Percentiles rank a stretch among this genome's conserved stretches.
phyloP scores from a whole-genome alignment of 2,113 vertebrate genomes.

The Ginglymostoma cirratum region DNA sequence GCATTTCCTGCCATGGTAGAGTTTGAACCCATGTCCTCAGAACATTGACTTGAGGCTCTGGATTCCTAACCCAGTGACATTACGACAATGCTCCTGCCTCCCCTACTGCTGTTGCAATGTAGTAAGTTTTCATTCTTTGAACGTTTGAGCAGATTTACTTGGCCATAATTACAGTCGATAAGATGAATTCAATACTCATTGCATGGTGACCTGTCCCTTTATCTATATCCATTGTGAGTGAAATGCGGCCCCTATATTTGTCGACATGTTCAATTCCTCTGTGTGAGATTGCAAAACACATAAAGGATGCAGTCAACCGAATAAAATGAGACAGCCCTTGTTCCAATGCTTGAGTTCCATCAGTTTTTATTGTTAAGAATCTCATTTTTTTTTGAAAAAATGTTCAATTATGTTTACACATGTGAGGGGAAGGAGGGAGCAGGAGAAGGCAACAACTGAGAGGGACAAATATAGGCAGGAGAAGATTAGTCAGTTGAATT shows the following conservation, averaged over 20 bases:
- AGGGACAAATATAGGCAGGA: background rate
- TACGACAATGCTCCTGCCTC: too few relatives aligned
- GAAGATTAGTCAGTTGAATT: background rate
- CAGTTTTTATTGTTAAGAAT: background rate
- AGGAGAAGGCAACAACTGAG: background rate
- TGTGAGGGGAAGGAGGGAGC: background rate
- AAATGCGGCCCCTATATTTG: background rate
- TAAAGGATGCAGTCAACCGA: background rate
- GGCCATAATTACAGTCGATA: background rate
- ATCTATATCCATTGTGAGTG: background rate
- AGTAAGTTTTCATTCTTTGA: background rate
- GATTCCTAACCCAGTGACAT: too few relatives aligned
- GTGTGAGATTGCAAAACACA: background rate
- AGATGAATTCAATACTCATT: background rate
- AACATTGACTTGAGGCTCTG: too few relatives aligned
- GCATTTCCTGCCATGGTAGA: too few relatives aligned
- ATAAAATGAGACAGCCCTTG: background rate
- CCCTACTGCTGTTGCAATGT: background rate
- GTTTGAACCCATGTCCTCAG: too few relatives aligned
- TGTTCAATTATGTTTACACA: background rate
- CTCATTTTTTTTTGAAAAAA: background rate
- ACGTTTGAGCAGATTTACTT: background rate
- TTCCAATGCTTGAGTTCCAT: background rate
- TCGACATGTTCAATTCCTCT: background rate
- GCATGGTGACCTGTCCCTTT: background rate